Evolutionary conservation across 2,113 vertebrate species (phyloP).

Genomic region (Toxotes jaculatrix): DNA sequence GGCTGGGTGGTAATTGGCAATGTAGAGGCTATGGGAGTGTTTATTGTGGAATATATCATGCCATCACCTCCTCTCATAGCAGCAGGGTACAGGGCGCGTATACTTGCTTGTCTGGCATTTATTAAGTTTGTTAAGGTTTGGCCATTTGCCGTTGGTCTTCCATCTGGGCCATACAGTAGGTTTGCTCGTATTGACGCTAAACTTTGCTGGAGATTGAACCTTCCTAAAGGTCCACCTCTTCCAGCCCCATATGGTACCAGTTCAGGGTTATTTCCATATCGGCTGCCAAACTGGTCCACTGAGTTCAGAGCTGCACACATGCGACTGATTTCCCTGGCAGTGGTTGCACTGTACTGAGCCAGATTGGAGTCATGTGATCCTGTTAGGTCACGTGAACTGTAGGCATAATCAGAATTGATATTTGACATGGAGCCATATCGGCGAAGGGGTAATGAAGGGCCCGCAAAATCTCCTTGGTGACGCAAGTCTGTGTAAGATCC

Average conservation of each 20-base stretch:
- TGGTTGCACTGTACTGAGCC: slow-evolving; percentile 97
- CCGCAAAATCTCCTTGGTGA: slow-evolving; percentile 88
- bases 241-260: slow-evolving; percentile 88
- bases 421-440: slow-evolving; percentile 97
- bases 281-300: slow-evolving; percentile 93
- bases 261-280: slow-evolving; percentile 88
- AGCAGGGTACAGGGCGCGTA: slow-evolving; percentile 92
- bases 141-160: slow-evolving; percentile 81
- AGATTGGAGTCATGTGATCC: slow-evolving; percentile 93
- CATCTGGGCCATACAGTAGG: slow-evolving; percentile 91
- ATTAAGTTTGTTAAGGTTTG: slow-evolving; percentile 88
- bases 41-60: slow-evolving; percentile 99
- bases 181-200: slow-evolving; percentile 88
- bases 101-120: slow-evolving; percentile 86
- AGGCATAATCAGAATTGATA: slow-evolving; percentile 92
- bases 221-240: slow-evolving; percentile 81
- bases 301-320: slow-evolving; percentile 98
- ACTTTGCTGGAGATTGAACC: slow-evolving; percentile 87
- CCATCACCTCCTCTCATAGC: slow-evolving; percentile 94
- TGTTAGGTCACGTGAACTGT: slow-evolving; percentile 85
- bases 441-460: slow-evolving; percentile 90
- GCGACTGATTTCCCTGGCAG: slow-evolving; percentile 95
- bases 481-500: slow-evolving; percentile 96
- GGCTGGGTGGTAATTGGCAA: slow-evolving; percentile 99
- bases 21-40: slow-evolving; percentile 96